Base-by-base conservation (phyloP, 2,888 invertebrate species). In the Strigamia maritima region DNA sequence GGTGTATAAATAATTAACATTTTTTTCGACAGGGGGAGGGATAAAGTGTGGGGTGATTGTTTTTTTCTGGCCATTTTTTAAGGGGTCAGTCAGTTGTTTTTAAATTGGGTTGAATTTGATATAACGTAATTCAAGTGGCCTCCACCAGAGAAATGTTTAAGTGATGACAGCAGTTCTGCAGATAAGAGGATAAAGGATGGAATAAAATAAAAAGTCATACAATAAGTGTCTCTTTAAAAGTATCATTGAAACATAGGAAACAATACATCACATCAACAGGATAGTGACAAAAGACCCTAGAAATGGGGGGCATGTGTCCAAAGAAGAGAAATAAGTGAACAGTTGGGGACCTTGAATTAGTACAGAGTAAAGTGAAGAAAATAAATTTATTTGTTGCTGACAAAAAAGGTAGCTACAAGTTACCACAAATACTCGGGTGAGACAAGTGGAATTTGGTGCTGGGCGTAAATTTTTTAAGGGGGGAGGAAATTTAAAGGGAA, bases 101-200 rank as follows among this genome's bases (percentile, higher is more conserved):
- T 10, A 60, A 60, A 60, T 60, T 60, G 60, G 60, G 60, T 60
- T 60, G 60, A 22, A 22, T 60, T 60, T 44, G 22, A 12, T 24
- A 24, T 4, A 60, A 60, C 60, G 60, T 60, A 60, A 60, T 60
- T 60, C 60, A 60, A 60, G 60, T 60, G 60, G 60, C 60, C 60
- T 24, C 60, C 60, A 22, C 60, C 60, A 3, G 19, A 60, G 24
- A 60, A 60, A 24, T 19, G 12, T 0, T 60, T 60, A 19, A 60
- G 60, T 60, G 60, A 60, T 22, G 60, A 60, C 60, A 60, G 24
- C 22, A 60, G 19, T 60, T 24, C 14, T 16, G 0, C 2, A 24
- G 19, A 24, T 60, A 60, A 60, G 24, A 60, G 60, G 60, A 24
- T 60, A 60, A 7, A 24, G 12, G 6, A 24, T 7, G 22, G 60